Conservation (phyloP, 2,888 invertebrate genomes). For the Dendrolimus houi region DNA sequence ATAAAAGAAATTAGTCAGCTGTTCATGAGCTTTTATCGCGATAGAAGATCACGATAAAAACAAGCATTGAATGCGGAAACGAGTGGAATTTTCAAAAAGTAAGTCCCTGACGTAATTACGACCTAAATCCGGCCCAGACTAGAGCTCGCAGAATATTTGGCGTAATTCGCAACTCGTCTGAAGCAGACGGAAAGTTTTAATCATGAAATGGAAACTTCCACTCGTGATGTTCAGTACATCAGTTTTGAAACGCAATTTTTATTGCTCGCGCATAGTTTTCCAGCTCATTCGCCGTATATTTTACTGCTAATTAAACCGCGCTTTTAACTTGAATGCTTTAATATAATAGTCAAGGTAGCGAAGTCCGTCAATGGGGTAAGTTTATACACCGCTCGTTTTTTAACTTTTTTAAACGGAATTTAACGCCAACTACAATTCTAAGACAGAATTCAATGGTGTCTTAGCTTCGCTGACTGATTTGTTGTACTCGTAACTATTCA, state of each 20-base stretch:
- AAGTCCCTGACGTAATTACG: neutral
- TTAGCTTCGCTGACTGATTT: too few relatives aligned
- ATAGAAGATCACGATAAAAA: too few relatives aligned
- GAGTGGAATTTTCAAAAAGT: neutral
- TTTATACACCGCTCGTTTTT: too few relatives aligned
- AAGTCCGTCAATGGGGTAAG: too few relatives aligned
- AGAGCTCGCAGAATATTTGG: slow-evolving; percentile 12
- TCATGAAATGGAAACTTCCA: slow-evolving; percentile 18
- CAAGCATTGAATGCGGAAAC: too few relatives aligned
- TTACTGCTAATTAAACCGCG: slow-evolving; percentile 17
- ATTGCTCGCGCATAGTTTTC: neutral
- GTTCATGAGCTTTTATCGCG: too few relatives aligned
- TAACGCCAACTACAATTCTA: too few relatives aligned
- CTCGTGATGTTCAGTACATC: slow-evolving; percentile 17
- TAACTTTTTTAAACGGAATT: too few relatives aligned
- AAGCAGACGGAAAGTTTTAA: slow-evolving; percentile 23
- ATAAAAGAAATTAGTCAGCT: too few relatives aligned
- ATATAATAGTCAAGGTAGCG: too few relatives aligned
- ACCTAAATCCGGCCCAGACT: slow-evolving; percentile 2
- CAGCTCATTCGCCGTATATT: slow-evolving; percentile 12
- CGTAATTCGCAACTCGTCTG: slow-evolving; percentile 17
- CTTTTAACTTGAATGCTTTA: neutral
- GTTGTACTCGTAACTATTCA: too few relatives aligned
- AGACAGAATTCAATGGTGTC: too few relatives aligned
- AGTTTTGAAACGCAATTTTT: slow-evolving; percentile 6